phyloP scores from a whole-genome alignment of 2,113 vertebrate genomes.

The Falcunculus frontatus region DNA sequence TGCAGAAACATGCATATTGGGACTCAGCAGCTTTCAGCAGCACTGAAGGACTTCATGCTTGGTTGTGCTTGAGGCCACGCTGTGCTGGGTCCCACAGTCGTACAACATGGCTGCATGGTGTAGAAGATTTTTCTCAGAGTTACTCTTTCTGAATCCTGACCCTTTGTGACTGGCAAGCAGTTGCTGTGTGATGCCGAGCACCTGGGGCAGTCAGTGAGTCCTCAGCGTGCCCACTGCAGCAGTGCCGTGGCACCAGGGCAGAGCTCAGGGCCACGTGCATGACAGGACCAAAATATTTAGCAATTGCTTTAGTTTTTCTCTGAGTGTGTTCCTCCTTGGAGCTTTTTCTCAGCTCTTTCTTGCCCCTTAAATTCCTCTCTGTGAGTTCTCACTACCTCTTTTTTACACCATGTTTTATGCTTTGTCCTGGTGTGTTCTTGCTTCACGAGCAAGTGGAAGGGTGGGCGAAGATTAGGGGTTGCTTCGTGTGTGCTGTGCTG shows the following conservation, averaged over 20 bases:
- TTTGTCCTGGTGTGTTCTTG: not conserved
- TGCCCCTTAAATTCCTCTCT: not conserved
- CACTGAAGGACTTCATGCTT: not conserved
- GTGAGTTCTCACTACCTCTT: slow-evolving; percentile 38
- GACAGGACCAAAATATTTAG: not conserved
- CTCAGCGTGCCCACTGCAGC: not conserved
- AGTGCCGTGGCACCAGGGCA: not conserved
- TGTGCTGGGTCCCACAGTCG: not conserved
- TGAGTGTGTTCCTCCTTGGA: not conserved
- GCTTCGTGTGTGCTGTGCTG: not conserved
- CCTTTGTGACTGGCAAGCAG: not conserved
- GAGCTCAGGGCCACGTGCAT: not conserved
- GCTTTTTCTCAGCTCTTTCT: not conserved
- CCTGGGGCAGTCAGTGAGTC: not conserved
- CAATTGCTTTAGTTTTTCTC: not conserved
- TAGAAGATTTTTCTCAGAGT: not conserved
- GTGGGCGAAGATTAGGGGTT: not conserved
- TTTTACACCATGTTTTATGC: not conserved
- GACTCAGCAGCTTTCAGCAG: not conserved
- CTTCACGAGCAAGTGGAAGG: not conserved
- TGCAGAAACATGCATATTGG: not conserved
- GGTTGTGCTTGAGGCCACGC: not conserved
- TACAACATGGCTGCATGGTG: not conserved
- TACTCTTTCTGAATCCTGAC: not conserved
- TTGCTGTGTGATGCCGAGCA: not conserved